These are phyloP conservation scores for Phrynocephalus versicolor DNA, from an alignment of 2,113 vertebrate species.

Conservation along the genomic window DNA sequence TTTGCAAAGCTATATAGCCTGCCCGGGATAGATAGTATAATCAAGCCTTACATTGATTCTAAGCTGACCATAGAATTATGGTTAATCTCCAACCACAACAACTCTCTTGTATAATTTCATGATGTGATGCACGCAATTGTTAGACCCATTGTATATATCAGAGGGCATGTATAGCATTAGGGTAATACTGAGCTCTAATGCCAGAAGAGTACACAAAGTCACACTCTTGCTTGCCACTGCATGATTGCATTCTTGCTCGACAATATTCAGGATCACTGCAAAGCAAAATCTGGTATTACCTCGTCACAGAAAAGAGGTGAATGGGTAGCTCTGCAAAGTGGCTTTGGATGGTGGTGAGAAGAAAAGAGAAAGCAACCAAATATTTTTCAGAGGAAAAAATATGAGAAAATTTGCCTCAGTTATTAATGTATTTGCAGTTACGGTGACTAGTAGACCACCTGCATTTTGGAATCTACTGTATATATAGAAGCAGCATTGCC, in stretches of 20 bases:
- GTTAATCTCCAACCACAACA: not conserved
- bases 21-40: not conserved
- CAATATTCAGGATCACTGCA: not conserved
- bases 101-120: not conserved
- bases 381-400: not conserved
- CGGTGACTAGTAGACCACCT: not conserved
- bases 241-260: not conserved
- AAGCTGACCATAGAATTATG: not conserved
- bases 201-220: no score
- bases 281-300: not conserved
- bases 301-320: not conserved
- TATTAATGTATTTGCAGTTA: not conserved
- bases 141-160: no score
- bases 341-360: not conserved
- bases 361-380: no score
- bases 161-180: no score
- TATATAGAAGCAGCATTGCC: not conserved
- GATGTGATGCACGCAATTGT: not conserved
- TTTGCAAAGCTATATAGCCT: constrained; percentile 34
- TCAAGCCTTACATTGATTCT: not conserved
- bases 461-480: not conserved
- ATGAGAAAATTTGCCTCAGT: not conserved
- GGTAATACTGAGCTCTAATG: no score
- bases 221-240: no score
- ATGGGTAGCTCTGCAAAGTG: not conserved